A percentile compares a stretch with the other conserved stretches of the same genome.
Evolutionary conservation across 1,140 invertebrate species (phyloP).

Genomic region (Oppia nitens): DNA sequence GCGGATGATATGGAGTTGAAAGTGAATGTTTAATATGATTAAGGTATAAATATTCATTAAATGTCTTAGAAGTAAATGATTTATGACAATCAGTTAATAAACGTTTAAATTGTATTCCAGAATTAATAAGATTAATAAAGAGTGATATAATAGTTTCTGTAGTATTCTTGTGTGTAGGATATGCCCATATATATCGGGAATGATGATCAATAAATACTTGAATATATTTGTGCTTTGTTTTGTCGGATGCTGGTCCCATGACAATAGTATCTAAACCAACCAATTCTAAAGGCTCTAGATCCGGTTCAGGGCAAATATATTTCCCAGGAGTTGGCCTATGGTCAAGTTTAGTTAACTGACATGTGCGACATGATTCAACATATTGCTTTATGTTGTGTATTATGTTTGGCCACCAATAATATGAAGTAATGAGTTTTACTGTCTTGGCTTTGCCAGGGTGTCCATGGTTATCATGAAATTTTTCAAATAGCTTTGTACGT

Average conservation of each 20-base stretch:
- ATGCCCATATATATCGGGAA: slow-evolving; percentile 6
- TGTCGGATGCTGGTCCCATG: not conserved
- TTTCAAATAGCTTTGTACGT: not conserved
- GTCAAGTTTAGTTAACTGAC: not conserved
- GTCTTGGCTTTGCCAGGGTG: not conserved
- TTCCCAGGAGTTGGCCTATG: not conserved
- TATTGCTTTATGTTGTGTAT: not conserved
- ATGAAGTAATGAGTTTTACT: too few species aligned
- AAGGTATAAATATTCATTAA: slow-evolving; percentile 20
- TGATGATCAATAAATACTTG: too few species aligned
- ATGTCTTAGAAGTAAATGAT: slow-evolving; percentile 23
- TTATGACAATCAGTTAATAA: slow-evolving; percentile 23
- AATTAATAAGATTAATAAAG: not conserved
- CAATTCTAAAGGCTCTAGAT: not conserved
- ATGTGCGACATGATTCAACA: slow-evolving; percentile 1
- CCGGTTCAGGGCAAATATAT: not conserved
- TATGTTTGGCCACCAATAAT: slow-evolving; percentile 7
- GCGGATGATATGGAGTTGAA: slow-evolving; percentile 22
- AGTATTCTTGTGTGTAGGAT: not conserved
- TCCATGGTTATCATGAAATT: slow-evolving; percentile 3
- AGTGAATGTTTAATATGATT: slow-evolving; percentile 23
- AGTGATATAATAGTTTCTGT: slow-evolving; percentile 3
- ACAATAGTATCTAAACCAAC: not conserved
- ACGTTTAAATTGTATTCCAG: slow-evolving; percentile 3
- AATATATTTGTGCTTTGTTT: slow-evolving; percentile 1